Conservation (phyloP, 2,113 vertebrate genomes). For the Cynocephalus volans region DNA sequence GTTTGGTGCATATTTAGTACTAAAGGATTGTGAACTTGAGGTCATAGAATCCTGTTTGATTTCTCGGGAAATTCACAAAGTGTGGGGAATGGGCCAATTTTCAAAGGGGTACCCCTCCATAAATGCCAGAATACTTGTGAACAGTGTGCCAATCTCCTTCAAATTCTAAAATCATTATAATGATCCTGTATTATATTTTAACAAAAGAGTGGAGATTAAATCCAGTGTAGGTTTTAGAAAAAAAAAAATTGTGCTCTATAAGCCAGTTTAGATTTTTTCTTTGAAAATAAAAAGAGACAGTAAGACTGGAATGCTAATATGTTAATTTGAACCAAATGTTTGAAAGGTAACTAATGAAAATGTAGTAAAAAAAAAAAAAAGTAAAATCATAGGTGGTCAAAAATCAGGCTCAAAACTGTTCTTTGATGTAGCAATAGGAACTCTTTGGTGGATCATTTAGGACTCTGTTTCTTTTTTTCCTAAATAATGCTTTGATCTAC, state of each 20-base stretch:
- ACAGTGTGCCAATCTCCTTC: background rate
- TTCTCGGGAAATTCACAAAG: background rate
- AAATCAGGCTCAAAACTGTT: background rate
- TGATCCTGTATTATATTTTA: background rate
- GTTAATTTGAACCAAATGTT: constrained; percentile 1
- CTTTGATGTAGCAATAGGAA: background rate
- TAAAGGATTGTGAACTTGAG: background rate
- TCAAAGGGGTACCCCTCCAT: background rate
- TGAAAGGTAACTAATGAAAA: constrained; percentile 12
- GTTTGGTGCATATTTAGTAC: background rate
- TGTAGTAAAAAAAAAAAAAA: background rate
- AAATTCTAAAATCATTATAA: background rate
- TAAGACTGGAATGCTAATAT: background rate
- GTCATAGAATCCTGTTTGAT: too few species aligned
- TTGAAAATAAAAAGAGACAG: background rate
- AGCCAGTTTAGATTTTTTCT: background rate
- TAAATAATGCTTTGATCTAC: background rate
- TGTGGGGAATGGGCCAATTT: background rate
- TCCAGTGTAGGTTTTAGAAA: background rate
- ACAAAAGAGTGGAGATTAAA: background rate
- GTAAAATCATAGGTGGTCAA: accelerated
- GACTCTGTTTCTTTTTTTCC: background rate
- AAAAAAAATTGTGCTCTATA: background rate
- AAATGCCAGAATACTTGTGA: background rate
- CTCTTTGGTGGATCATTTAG: background rate